phyloP scores from a whole-genome alignment of 2,888 invertebrate genomes.

The Sesamia inferens region DNA sequence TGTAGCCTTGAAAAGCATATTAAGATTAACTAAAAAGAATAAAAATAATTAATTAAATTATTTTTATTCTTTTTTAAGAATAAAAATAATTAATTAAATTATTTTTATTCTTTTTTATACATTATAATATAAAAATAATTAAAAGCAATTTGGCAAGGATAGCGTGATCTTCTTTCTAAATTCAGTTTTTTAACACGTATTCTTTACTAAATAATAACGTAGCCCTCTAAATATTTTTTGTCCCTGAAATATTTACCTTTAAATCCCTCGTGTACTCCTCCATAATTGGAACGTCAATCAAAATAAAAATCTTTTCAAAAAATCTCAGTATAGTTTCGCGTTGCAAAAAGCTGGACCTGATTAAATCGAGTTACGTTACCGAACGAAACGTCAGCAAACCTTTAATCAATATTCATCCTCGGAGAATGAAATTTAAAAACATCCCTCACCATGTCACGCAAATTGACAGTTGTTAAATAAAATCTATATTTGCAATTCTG shows the following conservation, averaged over 20 bases:
- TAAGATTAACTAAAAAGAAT: no score
- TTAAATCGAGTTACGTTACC: constrained; percentile 41
- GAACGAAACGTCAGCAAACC: constrained; percentile 29
- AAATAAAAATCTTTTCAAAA: constrained; percentile 23
- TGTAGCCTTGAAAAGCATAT: no score
- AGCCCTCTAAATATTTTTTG: not conserved
- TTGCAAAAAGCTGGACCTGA: constrained; percentile 22
- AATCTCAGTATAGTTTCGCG: constrained; percentile 23
- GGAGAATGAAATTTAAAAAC: constrained; percentile 40
- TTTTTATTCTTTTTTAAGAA: no score
- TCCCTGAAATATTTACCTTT: not conserved
- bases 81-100: no score
- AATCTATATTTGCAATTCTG: not conserved
- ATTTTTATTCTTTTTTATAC: no score
- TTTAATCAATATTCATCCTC: constrained; percentile 48
- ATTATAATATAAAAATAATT: no score
- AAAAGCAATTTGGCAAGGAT: no score
- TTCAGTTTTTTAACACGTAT: no score
- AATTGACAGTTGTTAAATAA: constrained; percentile 9
- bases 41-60: no score
- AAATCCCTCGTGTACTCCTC: not conserved
- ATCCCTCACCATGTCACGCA: constrained; percentile 8
- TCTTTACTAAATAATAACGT: not conserved
- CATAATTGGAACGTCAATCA: constrained; percentile 48
- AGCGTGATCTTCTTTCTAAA: no score